phyloP scores from a whole-genome alignment of 2,888 invertebrate species.

The Hypsopygia costalis region DNA sequence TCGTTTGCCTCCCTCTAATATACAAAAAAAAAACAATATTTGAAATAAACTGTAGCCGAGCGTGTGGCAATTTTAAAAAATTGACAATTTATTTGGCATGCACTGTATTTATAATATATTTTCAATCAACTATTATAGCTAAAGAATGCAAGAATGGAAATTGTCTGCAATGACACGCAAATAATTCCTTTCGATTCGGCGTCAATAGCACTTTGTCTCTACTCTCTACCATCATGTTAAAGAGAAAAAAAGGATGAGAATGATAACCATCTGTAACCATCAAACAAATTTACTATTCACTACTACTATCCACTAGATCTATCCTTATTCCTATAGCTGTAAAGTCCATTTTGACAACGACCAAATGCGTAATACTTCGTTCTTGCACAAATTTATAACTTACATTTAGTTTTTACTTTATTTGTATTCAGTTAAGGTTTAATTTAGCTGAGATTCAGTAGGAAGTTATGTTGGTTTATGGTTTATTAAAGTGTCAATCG shows the following conservation, averaged over 20 bases:
- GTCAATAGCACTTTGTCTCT: constrained; percentile 72
- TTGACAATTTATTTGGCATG: no score
- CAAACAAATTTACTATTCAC: constrained; percentile 35
- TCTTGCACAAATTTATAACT: constrained; percentile 4
- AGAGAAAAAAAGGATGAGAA: constrained; percentile 45
- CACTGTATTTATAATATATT: no score
- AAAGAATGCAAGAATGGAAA: constrained; percentile 8
- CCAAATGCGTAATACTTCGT: neutral
- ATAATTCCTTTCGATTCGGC: constrained; percentile 56
- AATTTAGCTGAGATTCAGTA: neutral
- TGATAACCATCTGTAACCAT: constrained; percentile 56
- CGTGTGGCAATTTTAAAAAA: no score
- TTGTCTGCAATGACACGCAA: constrained; percentile 53
- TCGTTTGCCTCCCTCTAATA: no score
- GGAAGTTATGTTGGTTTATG: constrained; percentile 27
- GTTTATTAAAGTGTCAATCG: constrained; percentile 74
- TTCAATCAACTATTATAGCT: no score
- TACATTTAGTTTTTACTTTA: neutral
- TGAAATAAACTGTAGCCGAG: no score
- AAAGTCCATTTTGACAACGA: constrained; percentile 24
- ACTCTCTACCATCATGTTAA: constrained; percentile 56
- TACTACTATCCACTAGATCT: neutral
- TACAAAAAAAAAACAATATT: no score
- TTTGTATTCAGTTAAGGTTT: neutral
- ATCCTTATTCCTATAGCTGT: constrained; percentile 14